phyloP scores from a whole-genome alignment of 2,888 invertebrate genomes.

The Heliconius ismenius region DNA sequence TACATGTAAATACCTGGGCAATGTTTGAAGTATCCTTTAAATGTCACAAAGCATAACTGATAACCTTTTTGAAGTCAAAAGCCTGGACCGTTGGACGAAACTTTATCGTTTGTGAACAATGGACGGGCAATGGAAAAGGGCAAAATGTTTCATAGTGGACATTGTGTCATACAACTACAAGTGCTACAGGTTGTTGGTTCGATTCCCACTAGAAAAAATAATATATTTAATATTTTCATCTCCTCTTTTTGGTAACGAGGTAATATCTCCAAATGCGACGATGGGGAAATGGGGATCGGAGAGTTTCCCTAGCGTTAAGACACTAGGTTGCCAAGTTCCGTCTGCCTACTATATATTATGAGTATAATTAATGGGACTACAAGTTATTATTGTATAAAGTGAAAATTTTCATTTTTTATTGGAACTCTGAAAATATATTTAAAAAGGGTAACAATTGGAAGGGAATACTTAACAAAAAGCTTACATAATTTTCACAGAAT shows the following conservation, averaged over 20 bases:
- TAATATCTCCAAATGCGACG: neutral
- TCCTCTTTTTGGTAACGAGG: no score
- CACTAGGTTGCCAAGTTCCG: neutral
- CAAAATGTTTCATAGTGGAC: neutral
- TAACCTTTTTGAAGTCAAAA: slow-evolving; percentile 1
- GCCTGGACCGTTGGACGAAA: neutral
- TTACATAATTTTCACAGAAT: neutral
- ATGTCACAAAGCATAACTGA: neutral
- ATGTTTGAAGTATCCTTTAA: neutral
- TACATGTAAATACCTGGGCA: no score
- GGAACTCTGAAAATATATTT: neutral
- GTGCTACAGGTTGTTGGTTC: neutral
- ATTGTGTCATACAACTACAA: neutral
- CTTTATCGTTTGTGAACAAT: neutral
- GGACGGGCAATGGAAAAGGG: no score
- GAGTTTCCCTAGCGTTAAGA: neutral
- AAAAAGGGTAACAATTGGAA: neutral
- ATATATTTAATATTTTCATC: no score
- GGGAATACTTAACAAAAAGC: neutral
- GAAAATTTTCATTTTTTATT: no score
- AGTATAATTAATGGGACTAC: no score
- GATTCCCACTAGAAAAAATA: neutral
- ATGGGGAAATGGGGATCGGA: neutral
- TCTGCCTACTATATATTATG: no score
- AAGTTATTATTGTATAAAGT: no score